Evolutionary conservation across 1,140 invertebrate species (phyloP).

Genomic region (Zaprionus kolodkinae): DNA sequence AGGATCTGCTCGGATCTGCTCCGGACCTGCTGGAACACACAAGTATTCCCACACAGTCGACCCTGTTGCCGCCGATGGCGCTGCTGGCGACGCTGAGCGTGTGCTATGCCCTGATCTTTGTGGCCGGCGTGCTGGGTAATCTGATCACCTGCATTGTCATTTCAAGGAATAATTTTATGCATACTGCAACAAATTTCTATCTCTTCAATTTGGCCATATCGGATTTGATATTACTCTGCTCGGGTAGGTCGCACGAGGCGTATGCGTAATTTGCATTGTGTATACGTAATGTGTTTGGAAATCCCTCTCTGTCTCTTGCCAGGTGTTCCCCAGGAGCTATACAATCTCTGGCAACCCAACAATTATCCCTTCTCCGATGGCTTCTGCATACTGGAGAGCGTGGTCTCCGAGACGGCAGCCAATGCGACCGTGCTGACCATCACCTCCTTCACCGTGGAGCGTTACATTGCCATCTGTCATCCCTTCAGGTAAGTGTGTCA

Average conservation of each 20-base stretch:
- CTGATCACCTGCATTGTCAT: constrained; percentile 94
- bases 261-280: no score
- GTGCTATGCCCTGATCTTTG: constrained; percentile 91
- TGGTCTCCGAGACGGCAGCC: constrained; percentile 92
- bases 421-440: constrained; percentile 97
- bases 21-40: constrained; percentile 32
- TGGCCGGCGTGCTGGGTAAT: constrained; percentile 93
- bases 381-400: constrained; percentile 90
- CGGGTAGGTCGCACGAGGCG: constrained; percentile 63
- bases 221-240: constrained; percentile 92
- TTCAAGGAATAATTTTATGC: constrained; percentile 91
- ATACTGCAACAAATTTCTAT: constrained; percentile 93
- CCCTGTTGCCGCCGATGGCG: constrained; percentile 63
- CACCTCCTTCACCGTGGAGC: constrained; percentile 93
- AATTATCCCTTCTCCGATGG: constrained; percentile 91
- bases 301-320: neutral
- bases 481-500: constrained; percentile 86
- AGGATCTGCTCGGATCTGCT: constrained; percentile 55
- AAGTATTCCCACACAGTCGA: constrained; percentile 23
- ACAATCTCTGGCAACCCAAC: constrained; percentile 91
- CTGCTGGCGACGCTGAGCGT: constrained; percentile 87
- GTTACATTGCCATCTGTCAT: constrained; percentile 93
- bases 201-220: constrained; percentile 94
- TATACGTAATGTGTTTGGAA: neutral
- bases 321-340: constrained; percentile 91